Percentiles rank a stretch among this genome's conserved stretches.
These are phyloP conservation scores for Aphelenchoides avenae DNA, from an alignment of 1,140 invertebrate species.

Conservation along the genomic window DNA sequence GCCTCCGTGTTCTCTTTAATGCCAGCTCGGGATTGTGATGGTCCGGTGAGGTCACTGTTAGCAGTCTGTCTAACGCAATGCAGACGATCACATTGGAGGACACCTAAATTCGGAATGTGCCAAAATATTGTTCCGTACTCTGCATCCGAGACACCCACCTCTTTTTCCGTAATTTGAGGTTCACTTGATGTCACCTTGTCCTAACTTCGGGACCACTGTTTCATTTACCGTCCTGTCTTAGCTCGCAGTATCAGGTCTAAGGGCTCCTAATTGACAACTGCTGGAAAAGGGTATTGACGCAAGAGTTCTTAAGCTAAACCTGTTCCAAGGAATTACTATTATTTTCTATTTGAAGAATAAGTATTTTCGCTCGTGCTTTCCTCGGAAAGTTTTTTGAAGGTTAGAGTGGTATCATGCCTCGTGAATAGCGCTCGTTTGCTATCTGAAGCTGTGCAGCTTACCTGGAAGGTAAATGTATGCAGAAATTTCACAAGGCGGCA, in stretches of 20 bases:
- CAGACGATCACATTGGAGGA: slow-evolving; percentile 65
- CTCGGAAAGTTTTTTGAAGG: background rate
- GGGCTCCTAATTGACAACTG: background rate
- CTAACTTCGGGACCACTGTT: too few relatives aligned
- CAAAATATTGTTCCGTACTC: slow-evolving; percentile 9
- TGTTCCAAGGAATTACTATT: slow-evolving; percentile 2
- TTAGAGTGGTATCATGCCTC: background rate
- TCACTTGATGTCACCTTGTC: too few relatives aligned
- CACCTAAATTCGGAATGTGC: too few relatives aligned
- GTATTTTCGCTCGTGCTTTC: background rate
- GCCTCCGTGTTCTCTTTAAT: slow-evolving; percentile 40
- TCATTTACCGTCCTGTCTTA: too few relatives aligned
- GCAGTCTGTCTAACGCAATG: slow-evolving; percentile 62
- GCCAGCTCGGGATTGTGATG: slow-evolving; percentile 52
- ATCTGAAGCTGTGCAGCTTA: slow-evolving; percentile 17
- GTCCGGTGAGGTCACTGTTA: slow-evolving; percentile 49
- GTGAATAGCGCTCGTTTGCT: background rate
- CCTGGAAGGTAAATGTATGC: slow-evolving; percentile 56
- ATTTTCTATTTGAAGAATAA: background rate
- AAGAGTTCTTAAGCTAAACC: background rate
- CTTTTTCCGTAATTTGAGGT: too few relatives aligned
- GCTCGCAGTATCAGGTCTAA: too few relatives aligned
- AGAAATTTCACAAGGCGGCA: slow-evolving; percentile 55
- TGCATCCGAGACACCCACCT: too few relatives aligned
- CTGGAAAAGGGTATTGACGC: background rate